Evolutionary conservation across 2,888 invertebrate genomes (phyloP), one percentile per base, ranked within the genome.

Genomic region (Chrysolina americana): DNA sequence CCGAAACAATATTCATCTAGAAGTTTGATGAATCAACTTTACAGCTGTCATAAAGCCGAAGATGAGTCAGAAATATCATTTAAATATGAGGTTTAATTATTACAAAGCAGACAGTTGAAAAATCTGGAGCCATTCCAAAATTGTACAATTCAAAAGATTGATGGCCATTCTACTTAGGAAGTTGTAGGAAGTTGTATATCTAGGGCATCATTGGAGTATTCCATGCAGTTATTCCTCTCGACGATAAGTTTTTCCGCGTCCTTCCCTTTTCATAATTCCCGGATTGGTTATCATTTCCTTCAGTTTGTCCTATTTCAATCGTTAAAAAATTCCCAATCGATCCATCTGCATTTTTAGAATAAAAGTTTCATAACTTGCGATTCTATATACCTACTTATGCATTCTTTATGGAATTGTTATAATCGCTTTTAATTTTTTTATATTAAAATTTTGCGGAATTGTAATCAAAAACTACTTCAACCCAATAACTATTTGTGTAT

Each of bases 131-230:
- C 28, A 36, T n/a, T 59, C 59, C 59, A 59, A 28, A 28, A 36
- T 36, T 59, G 17, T 59, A 13, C 59, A 59, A 59, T 59, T 36
- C 59, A 17, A 59, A 59, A 59, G 59, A 59, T 59, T 59, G 59
- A 59, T 59, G 59, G 59, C 28, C 59, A 59, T 23, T 59, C 59
- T 36, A 36, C 17, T 28, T n/a, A 59, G 59, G 59, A 59, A 59
- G 59, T 59, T 59, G 36, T 59, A 59, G 59, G 59, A 59, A 59
- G 59, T 59, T 59, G 36, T 59, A 59, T 59, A 59, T 59, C 59
- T 59, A n/a, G 59, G 59, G 28, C 59, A 36, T 36, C 28, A 59
- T 36, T 59, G 59, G 36, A 59, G 17, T 59, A 59, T 59, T 23
- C 10, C 59, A 59, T 59, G 59, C 59, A 59, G 23, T 59, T 36